Conservation (phyloP, 2,888 invertebrate genomes). For the Icerya purchasi region DNA sequence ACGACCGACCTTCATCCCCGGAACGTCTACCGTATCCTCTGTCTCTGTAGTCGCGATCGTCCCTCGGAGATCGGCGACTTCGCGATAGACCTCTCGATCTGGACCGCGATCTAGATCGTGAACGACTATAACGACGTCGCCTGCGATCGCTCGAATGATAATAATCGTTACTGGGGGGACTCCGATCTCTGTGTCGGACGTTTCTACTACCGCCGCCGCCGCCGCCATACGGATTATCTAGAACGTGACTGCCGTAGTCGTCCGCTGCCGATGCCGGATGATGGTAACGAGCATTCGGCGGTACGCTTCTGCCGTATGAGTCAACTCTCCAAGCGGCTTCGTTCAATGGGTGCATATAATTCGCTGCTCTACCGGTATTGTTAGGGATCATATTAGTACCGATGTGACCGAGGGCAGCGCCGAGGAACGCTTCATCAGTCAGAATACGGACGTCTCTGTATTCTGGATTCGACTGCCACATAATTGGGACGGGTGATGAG, state of each 20-base stretch:
- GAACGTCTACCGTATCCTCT: background rate
- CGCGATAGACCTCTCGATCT: background rate
- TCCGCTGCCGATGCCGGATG: background rate
- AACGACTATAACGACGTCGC: background rate
- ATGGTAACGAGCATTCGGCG: background rate
- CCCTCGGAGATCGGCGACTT: background rate
- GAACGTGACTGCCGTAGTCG: slow-evolving; percentile 1
- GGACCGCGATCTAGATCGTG: background rate
- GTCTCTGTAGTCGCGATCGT: background rate
- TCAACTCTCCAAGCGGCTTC: too few species aligned
- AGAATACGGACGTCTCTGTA: too few species aligned
- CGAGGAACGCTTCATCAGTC: background rate
- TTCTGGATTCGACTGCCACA: too few species aligned
- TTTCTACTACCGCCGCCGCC: background rate
- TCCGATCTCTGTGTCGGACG: background rate
- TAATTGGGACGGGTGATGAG: too few species aligned
- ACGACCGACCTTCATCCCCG: background rate
- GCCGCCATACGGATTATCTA: too few species aligned
- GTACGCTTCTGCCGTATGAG: background rate
- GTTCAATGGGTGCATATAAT: too few species aligned
- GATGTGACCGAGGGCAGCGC: too few species aligned
- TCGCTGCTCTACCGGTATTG: too few species aligned
- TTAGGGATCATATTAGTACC: too few species aligned
- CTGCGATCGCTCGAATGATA: background rate
- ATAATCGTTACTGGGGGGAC: background rate